A percentile compares a stretch with the other conserved stretches of the same genome.
Conservation (phyloP, 2,797 vertebrate species). For the Pelochelys cantorii region DNA sequence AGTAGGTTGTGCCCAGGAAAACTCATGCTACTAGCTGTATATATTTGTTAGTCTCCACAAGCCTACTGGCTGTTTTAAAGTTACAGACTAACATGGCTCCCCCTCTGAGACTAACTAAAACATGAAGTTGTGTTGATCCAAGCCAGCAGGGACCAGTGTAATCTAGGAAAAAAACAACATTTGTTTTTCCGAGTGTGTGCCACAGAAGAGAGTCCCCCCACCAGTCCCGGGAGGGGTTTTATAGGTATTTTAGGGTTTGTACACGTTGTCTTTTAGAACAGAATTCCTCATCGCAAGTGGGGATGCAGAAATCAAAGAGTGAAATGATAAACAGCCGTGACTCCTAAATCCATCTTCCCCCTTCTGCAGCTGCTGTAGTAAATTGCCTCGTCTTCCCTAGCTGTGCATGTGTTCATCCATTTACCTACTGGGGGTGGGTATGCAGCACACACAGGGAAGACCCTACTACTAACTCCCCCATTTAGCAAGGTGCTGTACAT, state of each 20-base stretch:
- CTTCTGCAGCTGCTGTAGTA: not conserved
- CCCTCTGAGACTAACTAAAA: not conserved
- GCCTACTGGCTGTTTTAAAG: too few species aligned
- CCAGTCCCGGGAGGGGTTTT: not conserved
- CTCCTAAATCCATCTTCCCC: not conserved
- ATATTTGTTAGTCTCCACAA: too few species aligned
- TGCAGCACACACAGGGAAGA: not conserved
- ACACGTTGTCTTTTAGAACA: rapidly evolving
- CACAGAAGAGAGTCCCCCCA: not conserved
- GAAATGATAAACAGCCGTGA: not conserved
- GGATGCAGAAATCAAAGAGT: not conserved
- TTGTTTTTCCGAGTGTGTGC: not conserved
- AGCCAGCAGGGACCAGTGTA: not conserved
- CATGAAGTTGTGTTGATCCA: not conserved
- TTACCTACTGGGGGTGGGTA: not conserved
- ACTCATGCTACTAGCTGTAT: too few species aligned
- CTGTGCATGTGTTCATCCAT: not conserved
- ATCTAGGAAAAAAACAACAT: slow-evolving; percentile 1
- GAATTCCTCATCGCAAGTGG: not conserved
- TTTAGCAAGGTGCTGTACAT: not conserved
- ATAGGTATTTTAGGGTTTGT: not conserved
- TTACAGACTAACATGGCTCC: too few species aligned
- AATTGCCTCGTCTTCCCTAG: not conserved
- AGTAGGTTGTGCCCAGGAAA: too few species aligned
- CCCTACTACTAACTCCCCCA: not conserved